These are phyloP conservation scores for Acanthaster planci DNA, from an alignment of 35 echinoderm and acorn worm genomes.

Conservation along the genomic window DNA sequence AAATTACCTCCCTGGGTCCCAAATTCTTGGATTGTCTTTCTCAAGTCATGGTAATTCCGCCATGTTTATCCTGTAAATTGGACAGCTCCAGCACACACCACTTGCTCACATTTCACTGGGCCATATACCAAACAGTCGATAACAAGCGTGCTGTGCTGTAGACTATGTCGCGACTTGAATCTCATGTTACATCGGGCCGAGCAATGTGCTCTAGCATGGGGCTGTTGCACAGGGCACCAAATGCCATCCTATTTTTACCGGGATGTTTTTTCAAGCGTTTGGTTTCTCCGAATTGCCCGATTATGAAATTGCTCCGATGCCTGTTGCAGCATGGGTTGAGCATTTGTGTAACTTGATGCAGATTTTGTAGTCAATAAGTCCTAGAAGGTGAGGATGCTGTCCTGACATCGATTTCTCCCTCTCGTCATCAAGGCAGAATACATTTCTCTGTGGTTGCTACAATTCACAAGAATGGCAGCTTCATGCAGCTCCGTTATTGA, in stretches of 20 bases:
- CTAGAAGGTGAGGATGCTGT: not conserved
- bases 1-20: no score
- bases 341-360: conserved; percentile 4
- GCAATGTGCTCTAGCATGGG: not conserved
- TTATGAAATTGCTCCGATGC: conserved; percentile 5
- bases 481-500: no score
- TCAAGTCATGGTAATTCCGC: conserved; percentile 4
- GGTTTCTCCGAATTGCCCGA: not conserved
- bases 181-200: not conserved
- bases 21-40: not conserved
- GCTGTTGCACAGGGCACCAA: not conserved
- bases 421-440: no score
- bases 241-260: conserved; percentile 12
- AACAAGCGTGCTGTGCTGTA: conserved; percentile 6
- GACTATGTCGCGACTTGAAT: not conserved
- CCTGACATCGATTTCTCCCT: no score
- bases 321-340: conserved; percentile 7
- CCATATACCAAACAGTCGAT: not conserved
- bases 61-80: conserved; percentile 26
- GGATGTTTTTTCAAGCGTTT: conserved; percentile 6
- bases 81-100: not conserved
- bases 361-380: not conserved
- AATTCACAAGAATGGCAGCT: no score
- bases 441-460: no score
- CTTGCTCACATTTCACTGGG: conserved; percentile 17